Evolutionary conservation across 2,797 vertebrate species (phyloP).

Genomic region (Bradypodion ventrale): DNA sequence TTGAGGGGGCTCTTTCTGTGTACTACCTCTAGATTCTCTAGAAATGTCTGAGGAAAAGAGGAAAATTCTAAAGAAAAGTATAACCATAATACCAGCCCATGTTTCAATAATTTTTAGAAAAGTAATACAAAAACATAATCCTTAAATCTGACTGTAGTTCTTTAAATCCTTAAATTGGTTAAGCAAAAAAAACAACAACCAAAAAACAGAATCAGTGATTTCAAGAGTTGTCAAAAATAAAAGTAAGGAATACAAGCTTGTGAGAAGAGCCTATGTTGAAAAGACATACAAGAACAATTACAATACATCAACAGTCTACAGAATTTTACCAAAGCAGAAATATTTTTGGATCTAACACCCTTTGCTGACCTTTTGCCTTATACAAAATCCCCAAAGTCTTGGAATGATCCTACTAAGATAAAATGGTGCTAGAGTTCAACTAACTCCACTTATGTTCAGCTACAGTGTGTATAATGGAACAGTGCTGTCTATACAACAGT

Average conservation of each 20-base stretch:
- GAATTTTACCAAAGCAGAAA: not conserved
- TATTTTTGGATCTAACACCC: not conserved
- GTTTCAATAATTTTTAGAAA: no score
- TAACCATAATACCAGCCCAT: no score
- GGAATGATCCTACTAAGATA: conserved; percentile 11
- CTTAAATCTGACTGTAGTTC: no score
- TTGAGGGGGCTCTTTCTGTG: no score
- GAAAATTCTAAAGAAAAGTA: not conserved
- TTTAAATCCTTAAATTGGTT: no score
- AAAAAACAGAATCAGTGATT: not conserved
- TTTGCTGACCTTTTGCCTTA: conserved; percentile 11
- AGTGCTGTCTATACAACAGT: conserved; percentile 21
- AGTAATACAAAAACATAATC: no score
- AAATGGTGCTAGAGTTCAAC: conserved; percentile 21
- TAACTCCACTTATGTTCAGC: conserved; percentile 16
- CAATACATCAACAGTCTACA: not conserved
- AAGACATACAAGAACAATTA: not conserved
- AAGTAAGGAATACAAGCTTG: not conserved
- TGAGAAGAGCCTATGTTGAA: not conserved
- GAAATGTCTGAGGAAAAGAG: not conserved
- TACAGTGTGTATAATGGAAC: conserved; percentile 28
- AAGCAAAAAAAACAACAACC: no score
- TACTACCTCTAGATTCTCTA: not conserved
- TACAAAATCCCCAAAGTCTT: not conserved
- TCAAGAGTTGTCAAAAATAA: not conserved